Base-by-base conservation (phyloP, 2,888 invertebrate genomes). In the Orchestes rusci region DNA sequence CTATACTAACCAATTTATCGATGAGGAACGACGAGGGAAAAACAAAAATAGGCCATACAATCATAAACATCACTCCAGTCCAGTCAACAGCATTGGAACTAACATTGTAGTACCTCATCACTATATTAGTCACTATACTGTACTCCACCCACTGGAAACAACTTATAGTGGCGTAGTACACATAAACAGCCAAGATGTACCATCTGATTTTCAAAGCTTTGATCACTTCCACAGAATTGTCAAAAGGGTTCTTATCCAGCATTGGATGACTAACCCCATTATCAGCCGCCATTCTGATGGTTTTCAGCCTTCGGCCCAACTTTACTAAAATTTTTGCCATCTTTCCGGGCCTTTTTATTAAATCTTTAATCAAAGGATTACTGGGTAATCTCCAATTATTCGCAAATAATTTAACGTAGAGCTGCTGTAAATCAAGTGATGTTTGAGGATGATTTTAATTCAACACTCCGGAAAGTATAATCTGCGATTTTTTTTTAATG, bases 11-110 rank as follows among this genome's bases (percentile, higher is more conserved):
- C 73, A 82, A 82, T 74, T 83, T 88, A 65, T 97, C 92, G 57
- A 97, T 76, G 43, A 97, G 77, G 81, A 87, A 97, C 62, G 92
- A 91, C 13, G 88, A 94, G 1, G 97, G 97, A 62, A 97, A 88
- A 60, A 97, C 90, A 53, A 96, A 78, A 7, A 94, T 90, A 56
- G 96, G 92, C 70, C 97, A 99, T 2, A 84, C 78, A 51, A 92
- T 77, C 95, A 96, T 96, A 71, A 84, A 96, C 61, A 96, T 79
- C 85, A 97, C 89, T 31, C 94, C 92, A 16, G 95, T 89, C 94
- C 93, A 94, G 68, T 96, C 87, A 41, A 97, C 87, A 55, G 77
- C 75, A 57, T 77, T 75, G 54, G 77, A 77, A 56, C 73, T 71
- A 17, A 88, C 80, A 28, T 73, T 73, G 64, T 89, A 89, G 69